These are phyloP conservation scores for Coleophora deauratella DNA, from an alignment of 2,888 invertebrate genomes.

Conservation along the genomic window DNA sequence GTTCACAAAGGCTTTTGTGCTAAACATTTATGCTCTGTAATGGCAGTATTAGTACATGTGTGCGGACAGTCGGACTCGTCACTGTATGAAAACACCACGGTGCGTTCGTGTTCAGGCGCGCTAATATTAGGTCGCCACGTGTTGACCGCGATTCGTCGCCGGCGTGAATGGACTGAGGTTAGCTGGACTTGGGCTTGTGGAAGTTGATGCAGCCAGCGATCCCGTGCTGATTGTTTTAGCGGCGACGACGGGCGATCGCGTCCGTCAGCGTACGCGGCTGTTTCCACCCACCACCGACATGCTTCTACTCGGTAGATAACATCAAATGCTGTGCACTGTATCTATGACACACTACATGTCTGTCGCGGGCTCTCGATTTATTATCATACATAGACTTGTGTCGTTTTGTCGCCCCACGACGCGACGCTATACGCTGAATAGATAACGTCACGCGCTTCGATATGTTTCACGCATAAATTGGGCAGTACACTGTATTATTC, in stretches of 20 bases:
- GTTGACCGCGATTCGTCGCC: conserved; percentile 51
- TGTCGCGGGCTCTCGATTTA: too few species aligned
- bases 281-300: conserved; percentile 34
- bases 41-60: conserved; percentile 32
- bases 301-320: conserved; percentile 34
- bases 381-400: conserved; percentile 47
- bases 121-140: conserved; percentile 63
- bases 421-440: conserved; percentile 18
- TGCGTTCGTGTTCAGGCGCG: conserved; percentile 18
- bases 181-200: conserved; percentile 20
- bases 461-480: conserved; percentile 13
- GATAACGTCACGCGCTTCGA: conserved; percentile 45
- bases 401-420: conserved; percentile 12
- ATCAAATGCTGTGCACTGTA: conserved; percentile 10
- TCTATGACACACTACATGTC: too few species aligned
- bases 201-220: conserved; percentile 35
- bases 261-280: conserved; percentile 18
- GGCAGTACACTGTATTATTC: neutral
- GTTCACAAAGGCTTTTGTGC: conserved; percentile 40
- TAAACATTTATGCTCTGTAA: conserved; percentile 59
- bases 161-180: conserved; percentile 45
- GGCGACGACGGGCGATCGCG: conserved; percentile 18
- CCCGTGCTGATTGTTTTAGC: conserved; percentile 58
- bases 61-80: conserved; percentile 19
- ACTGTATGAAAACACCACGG: conserved; percentile 16